A percentile compares a stretch with the other conserved stretches of the same genome.
phyloP scores from a whole-genome alignment of 2,888 invertebrate genomes.

The Epiblema foenella region DNA sequence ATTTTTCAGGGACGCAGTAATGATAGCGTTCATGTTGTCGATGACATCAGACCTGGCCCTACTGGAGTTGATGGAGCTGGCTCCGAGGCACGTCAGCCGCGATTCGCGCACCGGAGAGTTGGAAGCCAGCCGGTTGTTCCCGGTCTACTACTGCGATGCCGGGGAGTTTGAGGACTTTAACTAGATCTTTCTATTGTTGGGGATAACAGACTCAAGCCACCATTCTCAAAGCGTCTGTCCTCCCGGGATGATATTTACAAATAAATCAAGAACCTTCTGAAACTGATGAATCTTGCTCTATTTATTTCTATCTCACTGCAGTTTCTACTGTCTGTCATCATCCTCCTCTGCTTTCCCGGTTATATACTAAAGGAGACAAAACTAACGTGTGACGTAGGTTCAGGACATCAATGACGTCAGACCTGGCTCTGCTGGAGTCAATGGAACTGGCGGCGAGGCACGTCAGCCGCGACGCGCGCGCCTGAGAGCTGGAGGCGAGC shows the following conservation, averaged over 20 bases:
- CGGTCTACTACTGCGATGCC: constrained; percentile 65
- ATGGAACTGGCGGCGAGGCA: constrained; percentile 68
- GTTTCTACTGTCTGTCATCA: too few species aligned
- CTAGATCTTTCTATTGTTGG: too few species aligned
- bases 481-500: constrained; percentile 71
- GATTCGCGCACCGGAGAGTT: constrained; percentile 63
- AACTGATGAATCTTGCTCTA: too few species aligned
- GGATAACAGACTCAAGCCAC: too few species aligned
- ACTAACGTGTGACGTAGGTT: too few species aligned
- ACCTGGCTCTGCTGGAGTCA: constrained; percentile 64
- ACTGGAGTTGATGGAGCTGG: constrained; percentile 67
- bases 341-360: too few species aligned
- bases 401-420: constrained; percentile 68
- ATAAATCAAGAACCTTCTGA: too few species aligned
- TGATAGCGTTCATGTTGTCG: constrained; percentile 71
- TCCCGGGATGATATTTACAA: too few species aligned
- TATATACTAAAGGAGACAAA: too few species aligned
- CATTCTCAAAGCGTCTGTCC: too few species aligned
- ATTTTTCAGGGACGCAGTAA: constrained; percentile 62
- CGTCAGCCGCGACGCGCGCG: constrained; percentile 65
- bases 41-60: constrained; percentile 64
- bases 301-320: too few species aligned
- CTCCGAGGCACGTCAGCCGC: constrained; percentile 69
- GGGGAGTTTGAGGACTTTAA: constrained; percentile 70
- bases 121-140: constrained; percentile 70